Evolutionary conservation across 2,113 vertebrate genomes (phyloP), one percentile per base, ranked within the genome.

Genomic region (Marmota flaviventris): DNA sequence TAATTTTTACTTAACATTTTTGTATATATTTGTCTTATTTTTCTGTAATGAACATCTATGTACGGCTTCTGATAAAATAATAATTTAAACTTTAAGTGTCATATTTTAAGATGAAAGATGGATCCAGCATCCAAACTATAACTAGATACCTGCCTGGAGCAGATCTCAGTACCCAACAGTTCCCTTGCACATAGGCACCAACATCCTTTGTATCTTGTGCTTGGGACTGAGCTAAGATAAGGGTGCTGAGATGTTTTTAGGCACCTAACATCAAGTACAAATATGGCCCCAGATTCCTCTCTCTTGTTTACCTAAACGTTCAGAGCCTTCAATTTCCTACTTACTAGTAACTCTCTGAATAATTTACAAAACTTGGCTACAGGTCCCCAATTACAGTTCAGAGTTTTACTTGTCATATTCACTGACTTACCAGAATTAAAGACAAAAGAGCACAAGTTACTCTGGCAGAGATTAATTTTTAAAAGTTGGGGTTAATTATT

Each of bases 31-130:
- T 78, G 83, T 61, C 37, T 88, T 81, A 73, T 65, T 97, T 96
- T 92, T 88, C 91, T 91, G 90, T 18, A 86, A 70, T 63, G 77
- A 93, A 82, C 16, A 85, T 53, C 72, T 84, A 86, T 0, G 45
- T 45, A 45, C 8, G 14, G 13, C 20, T 95, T 86, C 95, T 97
- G 70, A 94, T 45, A 78, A 34, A 61, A 53, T 37, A 88, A 48
- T 45, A 88, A 93, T 67, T 58, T 85, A 93, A 78, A 84, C 34
- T 45, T 45, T 45, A 95, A 42, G 39, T 73, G 34, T 89, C 89
- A 89, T 63, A 83, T 67, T 72, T 63, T 91, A 90, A 85, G 48
- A 95, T 75, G 48, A 95, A 69, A 82, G 89, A 37, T 37, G 18
- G 51, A 72, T 72, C 61, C 87, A 32, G 25, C 34, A 48, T 48